Evolutionary conservation across 2,797 vertebrate species (phyloP).

Genomic region (Thalassophryne amazonica): DNA sequence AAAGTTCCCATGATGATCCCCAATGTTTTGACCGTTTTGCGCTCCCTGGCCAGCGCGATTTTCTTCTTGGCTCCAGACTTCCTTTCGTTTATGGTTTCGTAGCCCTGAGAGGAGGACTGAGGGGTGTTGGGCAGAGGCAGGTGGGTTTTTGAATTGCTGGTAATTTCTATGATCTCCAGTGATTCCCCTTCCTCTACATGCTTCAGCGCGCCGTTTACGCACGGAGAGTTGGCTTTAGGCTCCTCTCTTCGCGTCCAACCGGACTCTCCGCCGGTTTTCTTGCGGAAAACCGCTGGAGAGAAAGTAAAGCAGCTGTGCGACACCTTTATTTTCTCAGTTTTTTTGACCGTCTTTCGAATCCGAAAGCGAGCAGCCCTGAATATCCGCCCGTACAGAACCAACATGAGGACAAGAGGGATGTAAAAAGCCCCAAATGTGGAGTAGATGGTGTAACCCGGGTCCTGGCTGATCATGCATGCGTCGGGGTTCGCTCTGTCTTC

Average conservation of each 20-base stretch:
- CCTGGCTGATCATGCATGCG: conserved; percentile 94
- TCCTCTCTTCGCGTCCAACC: conserved; percentile 79
- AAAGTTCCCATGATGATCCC: conserved; percentile 99
- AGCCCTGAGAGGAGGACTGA: conserved; percentile 68
- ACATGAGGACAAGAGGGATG: conserved; percentile 93
- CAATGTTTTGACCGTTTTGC: conserved; percentile 95
- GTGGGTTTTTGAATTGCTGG: conserved; percentile 84
- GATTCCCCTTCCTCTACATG: conserved; percentile 81
- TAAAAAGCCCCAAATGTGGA: conserved; percentile 98
- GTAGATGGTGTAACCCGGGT: conserved; percentile 96
- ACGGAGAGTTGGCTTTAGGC: conserved; percentile 71
- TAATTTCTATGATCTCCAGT: conserved; percentile 89
- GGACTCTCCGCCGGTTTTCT: conserved; percentile 79
- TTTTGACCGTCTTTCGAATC: conserved; percentile 92
- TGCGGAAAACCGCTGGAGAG: conserved; percentile 78
- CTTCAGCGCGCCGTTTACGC: conserved; percentile 86
- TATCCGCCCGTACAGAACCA: conserved; percentile 94
- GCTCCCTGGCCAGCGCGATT: conserved; percentile 89
- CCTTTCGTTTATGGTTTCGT: conserved; percentile 84
- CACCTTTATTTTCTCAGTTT: conserved; percentile 80
- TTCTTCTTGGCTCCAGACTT: conserved; percentile 87
- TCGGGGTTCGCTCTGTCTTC: conserved; percentile 92
- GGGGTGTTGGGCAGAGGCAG: conserved; percentile 81
- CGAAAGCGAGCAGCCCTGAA: conserved; percentile 94
- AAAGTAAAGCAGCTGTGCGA: conserved; percentile 69